Base-by-base conservation (phyloP, 2,113 vertebrate genomes). In the Pseudorasbora parva region DNA sequence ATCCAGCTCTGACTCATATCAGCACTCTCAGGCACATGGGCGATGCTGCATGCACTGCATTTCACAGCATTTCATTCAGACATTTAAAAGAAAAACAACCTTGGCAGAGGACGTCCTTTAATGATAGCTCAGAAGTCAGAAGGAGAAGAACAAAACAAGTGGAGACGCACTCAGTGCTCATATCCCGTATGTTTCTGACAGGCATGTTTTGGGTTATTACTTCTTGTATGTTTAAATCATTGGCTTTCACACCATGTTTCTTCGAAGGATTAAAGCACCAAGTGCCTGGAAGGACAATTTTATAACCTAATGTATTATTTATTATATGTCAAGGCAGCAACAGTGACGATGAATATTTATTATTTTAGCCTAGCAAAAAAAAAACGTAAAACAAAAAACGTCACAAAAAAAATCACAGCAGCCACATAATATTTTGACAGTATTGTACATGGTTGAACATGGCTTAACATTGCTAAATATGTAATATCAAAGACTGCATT, bases 61-160 rank as follows among this genome's bases (percentile, higher is more conserved):
- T 83, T 80, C 30, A 23, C 85, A 82, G 73, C 17, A 11, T 72
- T 84, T 74, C n/a, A 76, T 76, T 85, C 27, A 23, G 49, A 56
- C 66, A 59, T 60, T 69, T 9, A 68, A 54, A 45, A 19, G 57
- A 41, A 25, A 66, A 54, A n/a, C 41, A 85, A 80, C 60, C 62
- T 33, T 64, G n/a, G 45, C 68, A 74, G 23, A 51, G 75, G 71
- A 41, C 8, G 19, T 60, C 45, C 57, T 76, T 76, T 76, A 30
- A 75, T 27, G n/a, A 27, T 57, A 62, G 80, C 56, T 66, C 45
- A 17, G 12, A 73, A 49, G 45, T 73, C n/a, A 66, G 19, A 8
- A 57, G 64, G n/a, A 64, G 25, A 23, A 72, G 66, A 37, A 37
- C 27, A 81, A 12, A 49, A 54, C 21, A 56, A 73, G 64, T 10